Evolutionary conservation across 2,888 invertebrate genomes (phyloP).

Genomic region (Leptinotarsa juncta): DNA sequence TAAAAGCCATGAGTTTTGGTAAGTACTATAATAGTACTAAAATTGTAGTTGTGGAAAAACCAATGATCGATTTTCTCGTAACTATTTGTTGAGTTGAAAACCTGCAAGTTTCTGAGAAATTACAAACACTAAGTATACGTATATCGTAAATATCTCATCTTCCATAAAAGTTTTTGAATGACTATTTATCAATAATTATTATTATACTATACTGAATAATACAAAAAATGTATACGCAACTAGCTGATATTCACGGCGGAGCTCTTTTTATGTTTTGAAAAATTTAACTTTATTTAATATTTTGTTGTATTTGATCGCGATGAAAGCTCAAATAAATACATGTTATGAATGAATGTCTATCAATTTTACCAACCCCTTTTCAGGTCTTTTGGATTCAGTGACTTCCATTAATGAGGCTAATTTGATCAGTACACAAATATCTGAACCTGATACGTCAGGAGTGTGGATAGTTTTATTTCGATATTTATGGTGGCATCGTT

Average conservation of each 20-base stretch:
- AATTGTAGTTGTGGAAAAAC: constrained; percentile 46
- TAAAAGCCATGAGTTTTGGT: constrained; percentile 50
- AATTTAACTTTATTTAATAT: constrained; percentile 81
- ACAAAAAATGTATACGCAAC: constrained; percentile 80
- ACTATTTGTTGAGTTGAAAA: constrained; percentile 50
- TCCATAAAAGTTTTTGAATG: constrained; percentile 68
- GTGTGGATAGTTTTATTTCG: too few species aligned
- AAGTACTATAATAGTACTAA: constrained; percentile 54
- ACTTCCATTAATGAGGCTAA: too few species aligned
- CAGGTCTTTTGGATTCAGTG: not conserved
- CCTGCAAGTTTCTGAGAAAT: constrained; percentile 62
- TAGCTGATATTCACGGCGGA: constrained; percentile 72
- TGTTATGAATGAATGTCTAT: constrained; percentile 73
- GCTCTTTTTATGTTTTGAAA: constrained; percentile 79
- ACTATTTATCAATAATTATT: constrained; percentile 67
- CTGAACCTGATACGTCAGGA: too few species aligned
- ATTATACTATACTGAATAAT: constrained; percentile 72
- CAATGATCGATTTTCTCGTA: constrained; percentile 47
- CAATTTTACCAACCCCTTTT: constrained; percentile 18
- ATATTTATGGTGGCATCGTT: too few species aligned
- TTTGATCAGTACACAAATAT: too few species aligned
- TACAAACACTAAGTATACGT: constrained; percentile 81
- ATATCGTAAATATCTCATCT: constrained; percentile 74
- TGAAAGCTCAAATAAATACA: constrained; percentile 90
- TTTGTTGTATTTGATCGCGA: constrained; percentile 89